Evolutionary conservation across 2,113 vertebrate species (phyloP).

Genomic region (Myrmecophaga tridactyla): DNA sequence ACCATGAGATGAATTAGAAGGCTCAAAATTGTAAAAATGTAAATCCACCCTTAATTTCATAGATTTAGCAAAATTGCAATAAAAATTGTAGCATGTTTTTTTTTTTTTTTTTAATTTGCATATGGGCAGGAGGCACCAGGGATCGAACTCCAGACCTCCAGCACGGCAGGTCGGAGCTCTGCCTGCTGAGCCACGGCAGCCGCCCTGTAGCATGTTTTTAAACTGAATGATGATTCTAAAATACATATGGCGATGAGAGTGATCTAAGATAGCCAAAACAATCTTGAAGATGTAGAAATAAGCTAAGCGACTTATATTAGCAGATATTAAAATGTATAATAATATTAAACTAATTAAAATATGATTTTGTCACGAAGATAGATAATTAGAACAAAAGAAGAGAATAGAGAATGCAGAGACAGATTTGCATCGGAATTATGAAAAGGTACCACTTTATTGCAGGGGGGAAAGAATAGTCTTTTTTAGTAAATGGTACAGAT

Average conservation of each 20-base stretch:
- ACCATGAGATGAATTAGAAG: no score
- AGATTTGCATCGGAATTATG: not conserved
- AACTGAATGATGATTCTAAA: not conserved
- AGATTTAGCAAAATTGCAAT: not conserved
- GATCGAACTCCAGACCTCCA: no score
- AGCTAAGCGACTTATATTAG: not conserved
- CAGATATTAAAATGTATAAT: not conserved
- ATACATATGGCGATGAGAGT: not conserved
- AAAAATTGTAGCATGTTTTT: not conserved
- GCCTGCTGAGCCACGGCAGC: no score
- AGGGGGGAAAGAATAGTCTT: not conserved
- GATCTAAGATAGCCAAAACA: not conserved
- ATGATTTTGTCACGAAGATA: not conserved
- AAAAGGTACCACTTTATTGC: no score
- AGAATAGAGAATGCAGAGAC: no score
- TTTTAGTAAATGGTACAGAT: not conserved
- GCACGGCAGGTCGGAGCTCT: no score
- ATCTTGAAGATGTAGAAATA: not conserved
- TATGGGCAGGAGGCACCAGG: no score
- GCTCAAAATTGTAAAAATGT: not conserved
- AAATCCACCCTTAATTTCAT: not conserved
- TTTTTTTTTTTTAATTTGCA: no score
- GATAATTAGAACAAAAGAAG: not conserved
- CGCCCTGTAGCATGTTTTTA: not conserved
- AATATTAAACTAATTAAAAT: not conserved